These are phyloP conservation scores for Petrosia ficiformis DNA, from an alignment of 37 sponge, comb jelly and placozoan species.

Conservation along the genomic window DNA sequence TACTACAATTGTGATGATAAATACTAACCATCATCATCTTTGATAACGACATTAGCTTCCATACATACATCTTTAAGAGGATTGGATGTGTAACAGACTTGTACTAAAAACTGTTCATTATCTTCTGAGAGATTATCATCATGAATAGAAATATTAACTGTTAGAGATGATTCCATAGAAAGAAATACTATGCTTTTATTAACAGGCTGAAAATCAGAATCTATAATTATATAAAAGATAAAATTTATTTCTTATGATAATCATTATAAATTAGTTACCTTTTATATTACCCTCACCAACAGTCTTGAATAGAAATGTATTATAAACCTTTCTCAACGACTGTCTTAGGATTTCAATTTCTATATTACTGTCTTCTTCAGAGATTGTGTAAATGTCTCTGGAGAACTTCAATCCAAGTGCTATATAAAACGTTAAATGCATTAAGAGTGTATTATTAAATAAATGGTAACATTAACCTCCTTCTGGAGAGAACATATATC, in stretches of 20 bases:
- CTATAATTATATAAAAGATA: no score
- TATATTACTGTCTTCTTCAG: not conserved
- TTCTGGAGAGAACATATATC: not conserved
- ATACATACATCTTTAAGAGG: no score
- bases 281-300: no score
- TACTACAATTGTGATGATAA: no score
- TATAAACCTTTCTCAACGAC: no score
- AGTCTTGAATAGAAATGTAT: no score
- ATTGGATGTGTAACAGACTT: no score
- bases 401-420: not conserved
- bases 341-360: not conserved
- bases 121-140: not conserved
- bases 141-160: not conserved
- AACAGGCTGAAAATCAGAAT: no score
- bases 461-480: not conserved
- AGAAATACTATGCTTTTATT: not conserved
- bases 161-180: not conserved
- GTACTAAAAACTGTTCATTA: not conserved
- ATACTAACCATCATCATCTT: no score
- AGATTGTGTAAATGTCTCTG: not conserved
- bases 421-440: not conserved
- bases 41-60: no score
- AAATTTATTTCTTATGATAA: no score
- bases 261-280: no score
- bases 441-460: not conserved